Evolutionary conservation across 2,888 invertebrate species (phyloP).

Genomic region (Stenchaetothrips biformis): DNA sequence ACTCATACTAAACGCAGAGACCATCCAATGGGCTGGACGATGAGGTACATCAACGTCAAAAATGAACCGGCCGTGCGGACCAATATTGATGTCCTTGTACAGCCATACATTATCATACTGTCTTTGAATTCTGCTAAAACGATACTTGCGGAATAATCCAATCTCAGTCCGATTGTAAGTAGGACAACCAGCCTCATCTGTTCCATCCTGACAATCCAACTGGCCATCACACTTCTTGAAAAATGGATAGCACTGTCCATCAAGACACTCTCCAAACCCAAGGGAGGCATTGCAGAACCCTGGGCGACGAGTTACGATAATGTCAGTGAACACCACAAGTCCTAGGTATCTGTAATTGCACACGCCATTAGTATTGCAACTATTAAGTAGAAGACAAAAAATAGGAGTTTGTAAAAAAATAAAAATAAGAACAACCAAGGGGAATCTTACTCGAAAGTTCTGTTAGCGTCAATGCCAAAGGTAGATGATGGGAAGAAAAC

Average conservation of each 20-base stretch:
- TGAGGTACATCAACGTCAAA: slow-evolving; percentile 82
- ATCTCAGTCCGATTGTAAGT: slow-evolving; percentile 64
- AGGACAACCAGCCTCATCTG: slow-evolving; percentile 76
- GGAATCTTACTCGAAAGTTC: slow-evolving; percentile 72
- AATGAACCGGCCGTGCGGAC: slow-evolving; percentile 82
- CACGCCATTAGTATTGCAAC: slow-evolving; percentile 15
- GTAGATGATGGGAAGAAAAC: slow-evolving; percentile 85
- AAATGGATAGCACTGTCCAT: slow-evolving; percentile 71
- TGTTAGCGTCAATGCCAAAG: slow-evolving; percentile 88
- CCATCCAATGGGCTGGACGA: slow-evolving; percentile 85
- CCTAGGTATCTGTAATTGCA: slow-evolving; percentile 57
- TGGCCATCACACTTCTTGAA: slow-evolving; percentile 72
- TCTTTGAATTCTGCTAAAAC: slow-evolving; percentile 82
- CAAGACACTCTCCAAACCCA: slow-evolving; percentile 75
- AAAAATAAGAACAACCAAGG: slow-evolving; percentile 23
- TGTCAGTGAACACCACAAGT: slow-evolving; percentile 85
- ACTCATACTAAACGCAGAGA: slow-evolving; percentile 88
- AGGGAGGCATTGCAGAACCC: slow-evolving; percentile 65
- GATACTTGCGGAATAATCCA: slow-evolving; percentile 68
- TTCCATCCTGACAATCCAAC: slow-evolving; percentile 76
- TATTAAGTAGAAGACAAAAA: slow-evolving; percentile 16
- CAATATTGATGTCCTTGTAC: slow-evolving; percentile 91
- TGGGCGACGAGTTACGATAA: slow-evolving; percentile 63
- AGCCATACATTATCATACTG: slow-evolving; percentile 94
- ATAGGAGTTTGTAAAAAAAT: neutral